phyloP scores from a whole-genome alignment of 2,113 vertebrate genomes.

The Pyrgilauda ruficollis region DNA sequence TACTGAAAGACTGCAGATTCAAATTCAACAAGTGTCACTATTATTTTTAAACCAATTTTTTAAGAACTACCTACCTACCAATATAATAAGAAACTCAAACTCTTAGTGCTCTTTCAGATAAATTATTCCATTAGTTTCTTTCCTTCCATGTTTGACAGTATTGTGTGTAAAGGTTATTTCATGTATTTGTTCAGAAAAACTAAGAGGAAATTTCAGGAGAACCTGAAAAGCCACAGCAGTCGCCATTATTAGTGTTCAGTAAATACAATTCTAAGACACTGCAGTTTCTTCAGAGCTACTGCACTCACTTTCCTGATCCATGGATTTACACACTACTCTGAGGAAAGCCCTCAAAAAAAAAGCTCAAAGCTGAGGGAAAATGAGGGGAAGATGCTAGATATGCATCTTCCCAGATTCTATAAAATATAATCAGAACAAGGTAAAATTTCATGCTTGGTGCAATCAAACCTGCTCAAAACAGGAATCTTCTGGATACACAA shows the following conservation, averaged over 20 bases:
- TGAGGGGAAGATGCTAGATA: background rate
- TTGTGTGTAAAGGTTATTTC: background rate
- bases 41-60: background rate
- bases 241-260: background rate
- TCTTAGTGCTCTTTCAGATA: background rate
- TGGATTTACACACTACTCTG: background rate
- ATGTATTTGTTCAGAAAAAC: background rate
- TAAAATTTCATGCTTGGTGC: background rate
- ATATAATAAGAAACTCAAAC: background rate
- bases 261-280: background rate
- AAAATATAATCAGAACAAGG: background rate
- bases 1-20: background rate
- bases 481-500: background rate
- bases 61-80: background rate
- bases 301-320: background rate
- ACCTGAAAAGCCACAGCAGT: background rate
- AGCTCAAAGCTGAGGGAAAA: background rate
- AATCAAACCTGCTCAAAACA: background rate
- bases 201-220: background rate
- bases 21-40: background rate
- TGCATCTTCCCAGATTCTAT: background rate
- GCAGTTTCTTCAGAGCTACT: background rate
- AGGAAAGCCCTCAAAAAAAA: background rate
- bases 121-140: background rate
- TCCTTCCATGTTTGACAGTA: background rate